Percentiles rank a stretch among this genome's conserved stretches.
Evolutionary conservation across 1,140 invertebrate species (phyloP).

Genomic region (Holotrichia oblita): DNA sequence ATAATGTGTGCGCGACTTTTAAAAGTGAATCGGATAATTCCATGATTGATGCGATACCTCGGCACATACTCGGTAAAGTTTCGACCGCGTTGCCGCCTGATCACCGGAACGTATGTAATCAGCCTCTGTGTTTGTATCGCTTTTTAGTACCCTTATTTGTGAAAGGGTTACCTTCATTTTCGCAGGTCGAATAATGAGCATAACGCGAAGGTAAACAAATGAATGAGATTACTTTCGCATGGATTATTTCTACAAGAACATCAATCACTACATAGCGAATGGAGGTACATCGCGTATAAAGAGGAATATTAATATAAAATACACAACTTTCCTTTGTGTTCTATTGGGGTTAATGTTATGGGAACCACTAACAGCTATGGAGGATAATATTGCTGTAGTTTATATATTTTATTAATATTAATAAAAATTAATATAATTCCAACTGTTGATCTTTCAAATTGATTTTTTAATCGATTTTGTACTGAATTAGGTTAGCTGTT

Average conservation of each 20-base stretch:
- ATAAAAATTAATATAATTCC: too few species aligned
- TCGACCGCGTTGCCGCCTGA: neutral
- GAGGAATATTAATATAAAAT: neutral
- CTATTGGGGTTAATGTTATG: too few species aligned
- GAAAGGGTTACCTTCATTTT: neutral
- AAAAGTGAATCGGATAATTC: conserved; percentile 53
- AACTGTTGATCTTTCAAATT: too few species aligned
- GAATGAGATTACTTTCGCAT: neutral
- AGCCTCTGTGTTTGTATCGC: neutral
- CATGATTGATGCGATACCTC: conserved; percentile 51
- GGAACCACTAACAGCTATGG: too few species aligned
- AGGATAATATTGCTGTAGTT: too few species aligned
- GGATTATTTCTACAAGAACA: neutral
- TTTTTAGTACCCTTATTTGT: neutral
- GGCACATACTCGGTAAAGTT: neutral
- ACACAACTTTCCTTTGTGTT: too few species aligned
- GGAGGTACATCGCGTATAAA: neutral
- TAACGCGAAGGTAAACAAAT: neutral
- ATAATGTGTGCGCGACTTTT: conserved; percentile 53
- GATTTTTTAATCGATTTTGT: too few species aligned
- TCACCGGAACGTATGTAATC: conserved; percentile 1
- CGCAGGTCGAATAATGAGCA: neutral
- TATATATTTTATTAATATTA: too few species aligned
- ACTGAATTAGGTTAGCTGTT: too few species aligned
- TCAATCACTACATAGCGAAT: neutral